Evolutionary conservation across 2,888 invertebrate genomes (phyloP).

Genomic region (Eupeodes luniger): DNA sequence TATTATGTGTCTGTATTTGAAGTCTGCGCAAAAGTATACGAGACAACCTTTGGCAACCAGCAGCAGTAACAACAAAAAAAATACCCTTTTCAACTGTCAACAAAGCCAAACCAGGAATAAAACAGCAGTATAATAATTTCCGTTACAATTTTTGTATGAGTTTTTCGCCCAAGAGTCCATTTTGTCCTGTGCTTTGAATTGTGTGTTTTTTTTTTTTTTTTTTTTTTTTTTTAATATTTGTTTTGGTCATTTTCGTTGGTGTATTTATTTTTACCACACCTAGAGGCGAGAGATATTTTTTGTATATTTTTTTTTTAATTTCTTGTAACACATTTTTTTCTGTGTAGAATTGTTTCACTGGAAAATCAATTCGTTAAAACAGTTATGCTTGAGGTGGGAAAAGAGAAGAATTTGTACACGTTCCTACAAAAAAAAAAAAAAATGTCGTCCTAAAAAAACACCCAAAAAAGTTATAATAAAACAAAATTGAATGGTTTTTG

Average conservation of each 20-base stretch:
- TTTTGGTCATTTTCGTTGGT: slow-evolving; percentile 71
- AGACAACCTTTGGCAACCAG: slow-evolving; percentile 54
- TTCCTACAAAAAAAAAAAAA: background rate
- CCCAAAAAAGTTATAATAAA: slow-evolving; percentile 25
- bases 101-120: slow-evolving; percentile 48
- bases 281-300: slow-evolving; percentile 47
- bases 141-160: slow-evolving; percentile 33
- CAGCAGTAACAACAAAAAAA: background rate
- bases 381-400: slow-evolving; percentile 3
- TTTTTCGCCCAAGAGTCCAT: slow-evolving; percentile 60
- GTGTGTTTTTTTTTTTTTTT: slow-evolving; percentile 24
- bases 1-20: slow-evolving; percentile 55
- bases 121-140: slow-evolving; percentile 66
- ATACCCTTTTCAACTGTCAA: slow-evolving; percentile 68
- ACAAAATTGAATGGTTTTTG: slow-evolving; percentile 64
- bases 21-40: slow-evolving; percentile 57
- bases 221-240: slow-evolving; percentile 55
- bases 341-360: slow-evolving; percentile 27
- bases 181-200: slow-evolving; percentile 24
- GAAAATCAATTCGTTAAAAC: slow-evolving; percentile 71
- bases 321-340: slow-evolving; percentile 56
- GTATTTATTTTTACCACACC: slow-evolving; percentile 69
- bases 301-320: slow-evolving; percentile 5
- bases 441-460: background rate
- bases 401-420: background rate